Evolutionary conservation across 2,797 vertebrate species (phyloP), one percentile per base, ranked within the genome.

Genomic region (Rhyacichthys aspro): DNA sequence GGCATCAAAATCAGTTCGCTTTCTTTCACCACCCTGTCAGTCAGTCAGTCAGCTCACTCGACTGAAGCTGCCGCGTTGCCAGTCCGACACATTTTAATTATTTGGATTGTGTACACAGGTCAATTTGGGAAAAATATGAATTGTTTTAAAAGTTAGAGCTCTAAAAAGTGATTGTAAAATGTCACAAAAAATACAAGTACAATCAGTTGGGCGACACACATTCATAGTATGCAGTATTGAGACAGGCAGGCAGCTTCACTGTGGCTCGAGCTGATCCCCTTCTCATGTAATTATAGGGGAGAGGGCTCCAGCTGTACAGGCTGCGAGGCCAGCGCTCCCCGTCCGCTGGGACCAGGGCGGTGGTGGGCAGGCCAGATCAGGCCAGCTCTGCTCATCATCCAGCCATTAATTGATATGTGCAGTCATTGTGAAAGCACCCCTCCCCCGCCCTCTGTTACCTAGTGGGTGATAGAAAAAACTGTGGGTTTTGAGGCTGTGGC

Each of bases 341-440:
- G 77, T 86, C 84, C 79, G 23, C 80, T 82, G 84, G 87, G 86
- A 89, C 70, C 72, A 63, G 82, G 81, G 72, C 62, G 61, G 72
- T 63, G 88, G 84, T 77, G 83, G 85, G 85, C 74, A 81, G 82
- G 82, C 83, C 69, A 78, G 72, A 86, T 81, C 82, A 82, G 83
- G 74, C 80, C 83, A 73, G 79, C 72, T 78, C 78, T 74, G 76
- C 79, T 87, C 85, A 84, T 86, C 83, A 78, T 82, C 86, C 88
- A 88, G 76, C 84, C 89, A 90, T 91, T 91, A 92, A 91, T 91
- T 92, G 88, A 92, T 92, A 91, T 86, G 88, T 92, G 89, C 85
- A 89, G 87, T 85, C 85, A 87, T 83, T 84, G 84, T 84, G 82
- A 78, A 82, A 61, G 71, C 74, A 64, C 11, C 12, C 50, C 57